These are phyloP conservation scores for Hypothenemus hampei DNA, from an alignment of 1,140 invertebrate species.

Conservation along the genomic window DNA sequence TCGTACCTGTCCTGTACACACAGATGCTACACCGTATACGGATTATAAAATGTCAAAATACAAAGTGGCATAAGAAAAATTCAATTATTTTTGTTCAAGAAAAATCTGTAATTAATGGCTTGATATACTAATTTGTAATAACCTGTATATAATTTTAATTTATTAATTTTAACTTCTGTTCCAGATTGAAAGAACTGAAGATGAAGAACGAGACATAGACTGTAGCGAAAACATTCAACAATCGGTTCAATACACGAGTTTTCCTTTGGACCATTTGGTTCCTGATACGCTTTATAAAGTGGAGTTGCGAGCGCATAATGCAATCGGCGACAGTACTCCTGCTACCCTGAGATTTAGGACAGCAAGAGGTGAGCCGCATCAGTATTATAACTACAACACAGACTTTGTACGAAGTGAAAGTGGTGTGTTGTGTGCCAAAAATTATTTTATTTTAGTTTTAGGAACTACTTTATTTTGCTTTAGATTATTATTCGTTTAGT, in stretches of 20 bases:
- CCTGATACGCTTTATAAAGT: conserved; percentile 76
- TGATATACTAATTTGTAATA: too few relatives aligned
- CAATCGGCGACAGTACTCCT: conserved; percentile 69
- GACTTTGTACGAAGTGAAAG: conserved; percentile 12
- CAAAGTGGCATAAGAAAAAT: too few relatives aligned
- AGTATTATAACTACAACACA: conserved; percentile 40
- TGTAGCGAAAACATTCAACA: conserved; percentile 56
- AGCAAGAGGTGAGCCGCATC: conserved; percentile 71
- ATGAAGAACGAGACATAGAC: conserved; percentile 57
- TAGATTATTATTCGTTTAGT: conserved; percentile 11
- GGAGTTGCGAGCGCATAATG: conserved; percentile 78
- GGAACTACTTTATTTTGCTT: conserved; percentile 13
- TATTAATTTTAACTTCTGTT: too few relatives aligned
- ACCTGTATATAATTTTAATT: neutral
- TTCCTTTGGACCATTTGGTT: conserved; percentile 60
- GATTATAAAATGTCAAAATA: too few relatives aligned
- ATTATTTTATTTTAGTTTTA: conserved; percentile 29
- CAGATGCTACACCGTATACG: too few relatives aligned
- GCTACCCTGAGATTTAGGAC: conserved; percentile 74
- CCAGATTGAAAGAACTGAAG: conserved; percentile 45
- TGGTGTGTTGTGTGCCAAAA: conserved; percentile 17
- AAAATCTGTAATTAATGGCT: too few relatives aligned
- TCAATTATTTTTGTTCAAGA: too few relatives aligned
- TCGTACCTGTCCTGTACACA: too few relatives aligned
- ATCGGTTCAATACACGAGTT: conserved; percentile 55